These are phyloP conservation scores for Tinamus major DNA, from an alignment of 2,797 vertebrate species.

Conservation along the genomic window DNA sequence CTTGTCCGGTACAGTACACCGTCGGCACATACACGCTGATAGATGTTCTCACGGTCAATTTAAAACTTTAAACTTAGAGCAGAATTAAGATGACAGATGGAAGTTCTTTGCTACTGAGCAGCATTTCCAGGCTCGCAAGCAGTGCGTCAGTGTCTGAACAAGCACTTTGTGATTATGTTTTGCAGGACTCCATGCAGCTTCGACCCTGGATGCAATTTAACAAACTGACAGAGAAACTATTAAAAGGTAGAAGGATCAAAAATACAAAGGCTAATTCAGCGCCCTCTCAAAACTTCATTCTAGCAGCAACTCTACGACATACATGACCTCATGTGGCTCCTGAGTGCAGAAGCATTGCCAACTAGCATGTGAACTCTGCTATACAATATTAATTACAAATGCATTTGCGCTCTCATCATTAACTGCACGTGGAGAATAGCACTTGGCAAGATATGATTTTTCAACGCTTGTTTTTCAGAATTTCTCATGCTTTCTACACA, in stretches of 20 bases:
- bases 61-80: not conserved
- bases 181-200: not conserved
- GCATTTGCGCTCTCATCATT: not conserved
- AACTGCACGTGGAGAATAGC: not conserved
- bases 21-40: not conserved
- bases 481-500: not conserved
- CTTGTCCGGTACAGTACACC: accelerated
- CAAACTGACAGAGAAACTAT: not conserved
- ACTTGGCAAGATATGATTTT: not conserved
- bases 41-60: not conserved
- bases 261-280: not conserved
- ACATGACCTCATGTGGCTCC: not conserved
- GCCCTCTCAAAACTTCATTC: not conserved
- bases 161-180: not conserved
- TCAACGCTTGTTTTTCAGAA: not conserved
- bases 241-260: not conserved
- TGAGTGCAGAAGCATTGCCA: not conserved
- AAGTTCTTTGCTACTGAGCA: not conserved
- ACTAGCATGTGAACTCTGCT: not conserved
- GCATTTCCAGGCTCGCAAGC: not conserved
- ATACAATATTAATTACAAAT: not conserved
- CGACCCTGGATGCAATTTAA: not conserved
- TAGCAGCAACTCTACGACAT: not conserved
- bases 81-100: not conserved
- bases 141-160: not conserved